Base-by-base conservation (phyloP, 2,113 vertebrate species). In the Pteruthius melanotis region DNA sequence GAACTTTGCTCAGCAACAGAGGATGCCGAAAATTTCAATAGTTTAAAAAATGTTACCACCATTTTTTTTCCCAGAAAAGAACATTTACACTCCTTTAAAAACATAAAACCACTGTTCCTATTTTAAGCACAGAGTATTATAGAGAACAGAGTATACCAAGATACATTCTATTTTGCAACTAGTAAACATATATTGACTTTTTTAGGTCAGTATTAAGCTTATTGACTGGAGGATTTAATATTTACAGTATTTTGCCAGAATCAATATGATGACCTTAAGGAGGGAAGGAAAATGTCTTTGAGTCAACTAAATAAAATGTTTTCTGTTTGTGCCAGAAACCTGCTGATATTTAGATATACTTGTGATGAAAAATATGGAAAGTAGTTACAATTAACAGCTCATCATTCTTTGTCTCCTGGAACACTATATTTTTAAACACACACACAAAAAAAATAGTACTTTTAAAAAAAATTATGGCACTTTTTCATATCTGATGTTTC, bases 161-260 rank as follows among this genome's bases (percentile, higher is more conserved):
- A 3, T 65, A 47, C 0, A 0, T 89, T 88, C 40, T 90, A 24
- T 89, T 96, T 88, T 96, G 59, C 44, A 87, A 50, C 35, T 93
- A 83, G 42, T 93, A 95, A 95, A 47, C 78, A 91, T 90, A 87
- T 88, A 96, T 86, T 91, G 91, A 88, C 60, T 70, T 93, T 92
- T 96, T 91, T 66, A 83, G 57, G 79, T 94, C 74, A 94, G 60
- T 96, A 85, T 94, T 95, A 96, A 89, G 76, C 63, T 95, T 96
- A 96, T 97, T 96, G 95, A 95, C 84, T 89, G 50, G 11, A 89
- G 61, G 66, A 91, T 97, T 96, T 97, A 94, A 94, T 96, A 97
- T 94, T 94, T 95, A 88, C 39, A 94, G 53, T 88, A 69, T 94
- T 96, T 94, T 93, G 33, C 87, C 84, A 94, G 68, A 97, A 96